phyloP scores from a whole-genome alignment of 1,140 invertebrate genomes.

The Drosophila setifemur region DNA sequence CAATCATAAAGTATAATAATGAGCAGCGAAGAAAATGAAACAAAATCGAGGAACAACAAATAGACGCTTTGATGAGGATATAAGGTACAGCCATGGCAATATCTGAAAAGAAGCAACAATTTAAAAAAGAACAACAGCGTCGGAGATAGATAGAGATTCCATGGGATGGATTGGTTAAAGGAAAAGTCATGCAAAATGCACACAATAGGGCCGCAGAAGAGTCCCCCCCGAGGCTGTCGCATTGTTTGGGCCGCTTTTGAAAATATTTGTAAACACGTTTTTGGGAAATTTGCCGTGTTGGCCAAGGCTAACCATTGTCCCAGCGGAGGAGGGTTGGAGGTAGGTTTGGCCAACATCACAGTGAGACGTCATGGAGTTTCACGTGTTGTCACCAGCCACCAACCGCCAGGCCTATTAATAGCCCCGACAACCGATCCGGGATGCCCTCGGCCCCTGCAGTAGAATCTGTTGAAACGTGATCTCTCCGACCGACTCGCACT shows the following conservation, averaged over 20 bases:
- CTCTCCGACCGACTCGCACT: conserved; percentile 12
- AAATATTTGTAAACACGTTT: conserved; percentile 82
- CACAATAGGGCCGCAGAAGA: conserved; percentile 42
- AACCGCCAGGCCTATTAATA: conserved; percentile 76
- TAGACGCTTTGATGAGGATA: conserved; percentile 41
- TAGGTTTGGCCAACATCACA: conserved; percentile 53
- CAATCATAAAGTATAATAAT: conserved; percentile 37
- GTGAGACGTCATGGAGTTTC: conserved; percentile 80
- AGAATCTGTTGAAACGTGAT: conserved; percentile 76
- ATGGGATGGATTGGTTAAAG: conserved; percentile 29
- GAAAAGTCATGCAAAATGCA: conserved; percentile 61
- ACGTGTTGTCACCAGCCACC: conserved; percentile 81
- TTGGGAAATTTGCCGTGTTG: conserved; percentile 65
- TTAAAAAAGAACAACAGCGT: conserved; percentile 39
- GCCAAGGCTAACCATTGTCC: conserved; percentile 45
- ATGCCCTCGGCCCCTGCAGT: conserved; percentile 43
- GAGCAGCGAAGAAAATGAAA: conserved; percentile 21
- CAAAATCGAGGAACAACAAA: conserved; percentile 15
- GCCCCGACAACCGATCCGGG: conserved; percentile 28
- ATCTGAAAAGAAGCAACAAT: conserved; percentile 38
- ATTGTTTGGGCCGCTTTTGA: conserved; percentile 69
- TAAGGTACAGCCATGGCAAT: conserved; percentile 17
- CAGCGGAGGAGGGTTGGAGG: conserved; percentile 45
- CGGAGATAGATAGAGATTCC: conserved; percentile 16
- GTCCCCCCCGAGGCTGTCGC: conserved; percentile 33